Evolutionary conservation across 2,888 invertebrate genomes (phyloP).

Genomic region (Drosophila lacicola): DNA sequence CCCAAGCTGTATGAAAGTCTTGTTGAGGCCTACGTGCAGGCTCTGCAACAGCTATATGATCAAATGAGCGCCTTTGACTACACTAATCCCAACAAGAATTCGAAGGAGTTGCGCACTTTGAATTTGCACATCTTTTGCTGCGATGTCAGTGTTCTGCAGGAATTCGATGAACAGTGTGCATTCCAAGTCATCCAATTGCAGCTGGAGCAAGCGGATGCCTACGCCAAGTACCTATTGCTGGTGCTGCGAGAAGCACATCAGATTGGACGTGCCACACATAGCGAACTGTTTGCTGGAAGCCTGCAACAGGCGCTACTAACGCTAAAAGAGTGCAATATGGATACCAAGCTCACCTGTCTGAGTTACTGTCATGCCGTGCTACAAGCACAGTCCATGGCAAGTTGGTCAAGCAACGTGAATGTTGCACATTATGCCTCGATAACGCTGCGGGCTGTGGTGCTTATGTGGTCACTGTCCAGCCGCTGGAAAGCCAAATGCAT

Average conservation of each 20-base stretch:
- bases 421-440: conserved; percentile 51
- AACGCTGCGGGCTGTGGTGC: conserved; percentile 56
- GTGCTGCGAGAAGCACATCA: conserved; percentile 70
- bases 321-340: conserved; percentile 71
- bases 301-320: conserved; percentile 63
- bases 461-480: conserved; percentile 68
- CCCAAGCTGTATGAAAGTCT: conserved; percentile 74
- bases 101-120: conserved; percentile 3
- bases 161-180: conserved; percentile 65
- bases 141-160: conserved; percentile 58
- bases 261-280: conserved; percentile 71
- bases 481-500: conserved; percentile 72
- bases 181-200: conserved; percentile 63
- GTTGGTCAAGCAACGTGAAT: conserved; percentile 32
- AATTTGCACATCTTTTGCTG: conserved; percentile 59
- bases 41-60: conserved; percentile 63
- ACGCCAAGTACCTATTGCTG: conserved; percentile 62
- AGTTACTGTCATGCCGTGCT: conserved; percentile 71
- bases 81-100: conserved; percentile 13
- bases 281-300: conserved; percentile 62
- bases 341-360: conserved; percentile 73
- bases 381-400: conserved; percentile 29
- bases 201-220: conserved; percentile 57
- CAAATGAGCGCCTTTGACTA: conserved; percentile 49
- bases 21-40: conserved; percentile 68